A percentile compares a stretch with the other conserved stretches of the same genome.
phyloP scores from a whole-genome alignment of 2,113 vertebrate genomes.

The Circaetus cinerascens region DNA sequence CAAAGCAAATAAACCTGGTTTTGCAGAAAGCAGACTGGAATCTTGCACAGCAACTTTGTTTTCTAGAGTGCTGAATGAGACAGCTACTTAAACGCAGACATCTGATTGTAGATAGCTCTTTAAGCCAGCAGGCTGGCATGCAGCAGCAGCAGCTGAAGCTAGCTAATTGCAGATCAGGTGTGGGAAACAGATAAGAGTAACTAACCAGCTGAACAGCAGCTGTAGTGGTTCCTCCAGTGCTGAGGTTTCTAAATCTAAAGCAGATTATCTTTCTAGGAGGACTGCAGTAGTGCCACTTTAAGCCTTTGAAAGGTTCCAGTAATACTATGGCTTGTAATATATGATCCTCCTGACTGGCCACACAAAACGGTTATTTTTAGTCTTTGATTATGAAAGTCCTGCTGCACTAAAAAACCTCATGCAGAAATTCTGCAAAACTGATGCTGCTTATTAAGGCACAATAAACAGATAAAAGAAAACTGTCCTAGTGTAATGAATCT shows the following conservation, averaged over 20 bases:
- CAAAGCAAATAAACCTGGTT: background rate
- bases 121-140: background rate
- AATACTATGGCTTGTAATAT: background rate
- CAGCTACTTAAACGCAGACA: background rate
- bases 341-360: background rate
- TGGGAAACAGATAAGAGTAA: background rate
- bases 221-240: background rate
- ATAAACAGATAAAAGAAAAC: background rate
- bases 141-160: background rate
- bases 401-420: background rate
- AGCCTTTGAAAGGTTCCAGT: background rate
- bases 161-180: background rate
- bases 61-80: background rate
- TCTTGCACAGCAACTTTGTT: background rate
- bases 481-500: background rate
- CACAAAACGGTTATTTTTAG: background rate
- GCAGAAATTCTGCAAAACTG: background rate
- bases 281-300: background rate
- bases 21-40: background rate
- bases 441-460: background rate
- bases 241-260: constrained; percentile 16
- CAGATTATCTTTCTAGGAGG: background rate
- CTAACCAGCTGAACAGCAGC: background rate
- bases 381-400: background rate
- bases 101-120: background rate